Evolutionary conservation across 2,113 vertebrate genomes (phyloP).

Genomic region (Protobothrops mucrosquamatus): DNA sequence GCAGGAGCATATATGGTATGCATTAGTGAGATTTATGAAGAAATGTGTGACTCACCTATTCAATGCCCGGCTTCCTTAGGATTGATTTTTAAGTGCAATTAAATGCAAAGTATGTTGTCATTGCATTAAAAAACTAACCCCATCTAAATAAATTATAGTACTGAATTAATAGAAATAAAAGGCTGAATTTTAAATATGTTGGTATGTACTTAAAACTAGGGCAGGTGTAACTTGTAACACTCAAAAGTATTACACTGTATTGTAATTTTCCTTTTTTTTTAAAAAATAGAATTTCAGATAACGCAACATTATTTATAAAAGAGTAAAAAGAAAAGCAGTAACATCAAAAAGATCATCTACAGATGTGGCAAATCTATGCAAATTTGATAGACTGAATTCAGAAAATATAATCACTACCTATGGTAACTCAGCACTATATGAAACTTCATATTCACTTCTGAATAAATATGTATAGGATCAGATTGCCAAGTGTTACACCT

Average conservation of each 20-base stretch:
- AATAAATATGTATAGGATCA: not conserved
- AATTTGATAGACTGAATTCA: not conserved
- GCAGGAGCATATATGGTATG: not conserved
- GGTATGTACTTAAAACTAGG: too few species aligned
- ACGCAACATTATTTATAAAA: not conserved
- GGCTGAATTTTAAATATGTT: not conserved
- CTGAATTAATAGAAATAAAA: not conserved
- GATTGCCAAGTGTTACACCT: not conserved
- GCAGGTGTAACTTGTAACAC: not conserved
- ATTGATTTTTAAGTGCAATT: not conserved
- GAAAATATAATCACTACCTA: not conserved
- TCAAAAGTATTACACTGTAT: not conserved
- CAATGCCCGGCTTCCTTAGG: not conserved
- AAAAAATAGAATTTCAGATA: not conserved
- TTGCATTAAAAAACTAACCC: not conserved
- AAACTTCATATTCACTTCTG: not conserved
- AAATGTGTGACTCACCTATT: not conserved
- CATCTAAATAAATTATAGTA: not conserved
- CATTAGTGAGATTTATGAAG: not conserved
- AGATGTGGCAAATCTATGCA: not conserved
- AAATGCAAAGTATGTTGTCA: not conserved
- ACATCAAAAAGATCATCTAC: not conserved
- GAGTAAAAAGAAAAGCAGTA: not conserved
- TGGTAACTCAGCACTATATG: not conserved
- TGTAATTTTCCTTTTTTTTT: not conserved